Percentiles rank a stretch among this genome's conserved stretches.
These are phyloP conservation scores for Drosophila falleni DNA, from an alignment of 2,888 invertebrate genomes.

Conservation along the genomic window DNA sequence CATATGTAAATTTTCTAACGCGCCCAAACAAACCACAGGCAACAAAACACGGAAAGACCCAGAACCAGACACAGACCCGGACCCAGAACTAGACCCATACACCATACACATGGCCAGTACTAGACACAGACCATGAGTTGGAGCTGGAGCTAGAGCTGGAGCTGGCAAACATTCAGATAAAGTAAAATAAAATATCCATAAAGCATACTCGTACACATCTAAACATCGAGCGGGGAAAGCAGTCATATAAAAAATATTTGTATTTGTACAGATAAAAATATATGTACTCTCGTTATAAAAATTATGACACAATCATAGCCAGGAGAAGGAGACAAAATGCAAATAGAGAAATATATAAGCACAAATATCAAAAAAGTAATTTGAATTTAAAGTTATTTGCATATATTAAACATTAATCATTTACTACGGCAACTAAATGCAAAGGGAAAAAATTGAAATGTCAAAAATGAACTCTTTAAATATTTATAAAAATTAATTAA, in stretches of 20 bases:
- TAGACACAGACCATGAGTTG: conserved; percentile 3
- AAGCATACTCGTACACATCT: conserved; percentile 45
- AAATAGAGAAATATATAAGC: conserved; percentile 13
- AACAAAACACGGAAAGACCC: conserved; percentile 29
- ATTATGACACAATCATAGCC: conserved; percentile 33
- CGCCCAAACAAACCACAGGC: conserved; percentile 63
- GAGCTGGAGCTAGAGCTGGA: background rate
- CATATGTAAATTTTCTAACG: conserved; percentile 75
- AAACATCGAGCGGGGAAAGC: conserved; percentile 5
- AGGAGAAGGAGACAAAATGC: conserved; percentile 2
- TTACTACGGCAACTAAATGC: background rate
- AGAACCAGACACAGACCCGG: background rate
- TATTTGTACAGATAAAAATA: conserved; percentile 29
- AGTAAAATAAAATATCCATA: conserved; percentile 59
- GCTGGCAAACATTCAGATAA: conserved; percentile 64
- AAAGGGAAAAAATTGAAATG: background rate
- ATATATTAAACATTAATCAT: conserved; percentile 16
- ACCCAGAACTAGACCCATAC: background rate
- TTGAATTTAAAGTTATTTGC: conserved; percentile 31
- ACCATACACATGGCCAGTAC: background rate
- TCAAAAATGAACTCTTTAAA: background rate
- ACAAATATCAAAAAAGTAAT: conserved; percentile 23
- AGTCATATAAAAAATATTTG: conserved; percentile 33
- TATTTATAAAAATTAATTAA: background rate
- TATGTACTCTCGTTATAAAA: conserved; percentile 25